Conservation (phyloP, 1,140 invertebrate genomes). For the Littorina saxatilis region DNA sequence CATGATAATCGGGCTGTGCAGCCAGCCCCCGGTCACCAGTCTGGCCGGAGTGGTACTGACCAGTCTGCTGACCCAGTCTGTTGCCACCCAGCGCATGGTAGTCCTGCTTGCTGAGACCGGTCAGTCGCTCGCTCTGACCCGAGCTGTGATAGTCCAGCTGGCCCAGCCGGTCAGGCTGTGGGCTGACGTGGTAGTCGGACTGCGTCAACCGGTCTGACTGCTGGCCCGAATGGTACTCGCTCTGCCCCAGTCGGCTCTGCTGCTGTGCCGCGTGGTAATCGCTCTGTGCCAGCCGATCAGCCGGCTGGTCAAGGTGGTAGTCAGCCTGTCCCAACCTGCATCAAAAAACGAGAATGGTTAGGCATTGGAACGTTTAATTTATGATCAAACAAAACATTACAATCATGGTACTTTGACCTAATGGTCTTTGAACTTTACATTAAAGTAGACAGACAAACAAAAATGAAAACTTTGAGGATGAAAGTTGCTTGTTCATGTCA, state of each 20-base stretch:
- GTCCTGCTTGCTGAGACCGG: conserved; percentile 24
- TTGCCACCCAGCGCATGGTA: background rate
- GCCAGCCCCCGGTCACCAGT: conserved; percentile 11
- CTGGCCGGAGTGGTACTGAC: conserved; percentile 15
- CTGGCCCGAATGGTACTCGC: conserved; percentile 29
- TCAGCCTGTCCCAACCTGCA: background rate
- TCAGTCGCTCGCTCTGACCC: background rate
- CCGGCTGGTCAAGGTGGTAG: background rate
- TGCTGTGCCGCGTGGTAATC: conserved; percentile 18
- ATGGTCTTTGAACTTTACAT: too few species aligned
- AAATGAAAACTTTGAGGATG: too few species aligned
- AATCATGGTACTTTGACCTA: too few species aligned
- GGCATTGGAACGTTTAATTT: too few species aligned
- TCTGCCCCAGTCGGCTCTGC: conserved; percentile 4
- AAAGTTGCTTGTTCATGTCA: too few species aligned
- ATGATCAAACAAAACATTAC: too few species aligned
- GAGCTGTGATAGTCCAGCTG: conserved; percentile 9
- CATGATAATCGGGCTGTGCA: conserved; percentile 23
- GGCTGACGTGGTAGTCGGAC: conserved; percentile 1
- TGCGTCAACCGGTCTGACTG: conserved; percentile 26
- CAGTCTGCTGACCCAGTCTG: conserved; percentile 15
- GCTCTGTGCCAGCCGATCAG: background rate
- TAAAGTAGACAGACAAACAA: too few species aligned
- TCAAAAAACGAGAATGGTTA: too few species aligned
- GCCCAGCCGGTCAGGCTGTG: conserved; percentile 5